phyloP scores from a whole-genome alignment of 2,888 invertebrate species.

The Synanthedon vespiformis region DNA sequence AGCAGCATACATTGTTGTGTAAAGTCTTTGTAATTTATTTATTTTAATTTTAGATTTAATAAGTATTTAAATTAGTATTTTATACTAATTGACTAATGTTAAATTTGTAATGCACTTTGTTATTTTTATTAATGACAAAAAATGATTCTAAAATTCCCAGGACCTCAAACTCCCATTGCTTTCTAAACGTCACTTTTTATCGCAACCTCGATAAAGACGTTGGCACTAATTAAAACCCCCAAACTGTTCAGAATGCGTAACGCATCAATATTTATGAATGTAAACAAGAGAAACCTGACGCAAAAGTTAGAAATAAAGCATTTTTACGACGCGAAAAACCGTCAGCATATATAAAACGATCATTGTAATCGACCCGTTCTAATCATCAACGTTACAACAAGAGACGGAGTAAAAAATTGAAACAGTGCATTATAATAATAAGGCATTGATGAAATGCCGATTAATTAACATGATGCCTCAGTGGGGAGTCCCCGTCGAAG shows the following conservation, averaged over 20 bases:
- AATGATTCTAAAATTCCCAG: too few species aligned
- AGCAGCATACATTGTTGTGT: too few species aligned
- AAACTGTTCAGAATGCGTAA: slow-evolving; percentile 27
- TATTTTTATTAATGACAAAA: too few species aligned
- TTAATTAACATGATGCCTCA: slow-evolving; percentile 49
- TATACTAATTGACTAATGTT: too few species aligned
- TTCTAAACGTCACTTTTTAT: slow-evolving; percentile 36
- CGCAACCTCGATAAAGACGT: slow-evolving; percentile 43
- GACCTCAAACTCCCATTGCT: too few species aligned
- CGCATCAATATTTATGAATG: slow-evolving; percentile 36
- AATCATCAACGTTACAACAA: not conserved
- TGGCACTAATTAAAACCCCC: slow-evolving; percentile 39
- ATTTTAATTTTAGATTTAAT: too few species aligned
- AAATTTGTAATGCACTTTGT: too few species aligned
- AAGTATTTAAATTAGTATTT: too few species aligned
- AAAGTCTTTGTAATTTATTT: too few species aligned
- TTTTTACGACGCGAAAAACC: slow-evolving; percentile 17
- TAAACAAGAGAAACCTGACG: slow-evolving; percentile 8
- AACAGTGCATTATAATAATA: slow-evolving; percentile 35
- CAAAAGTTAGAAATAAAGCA: slow-evolving; percentile 5
- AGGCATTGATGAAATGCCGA: slow-evolving; percentile 48
- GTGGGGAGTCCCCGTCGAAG: slow-evolving; percentile 40
- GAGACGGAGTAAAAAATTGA: slow-evolving; percentile 13
- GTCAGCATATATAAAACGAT: slow-evolving; percentile 15
- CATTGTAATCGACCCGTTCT: slow-evolving; percentile 13